Base-by-base conservation (phyloP, 2,113 vertebrate species). In the Reinhardtius hippoglossoides region DNA sequence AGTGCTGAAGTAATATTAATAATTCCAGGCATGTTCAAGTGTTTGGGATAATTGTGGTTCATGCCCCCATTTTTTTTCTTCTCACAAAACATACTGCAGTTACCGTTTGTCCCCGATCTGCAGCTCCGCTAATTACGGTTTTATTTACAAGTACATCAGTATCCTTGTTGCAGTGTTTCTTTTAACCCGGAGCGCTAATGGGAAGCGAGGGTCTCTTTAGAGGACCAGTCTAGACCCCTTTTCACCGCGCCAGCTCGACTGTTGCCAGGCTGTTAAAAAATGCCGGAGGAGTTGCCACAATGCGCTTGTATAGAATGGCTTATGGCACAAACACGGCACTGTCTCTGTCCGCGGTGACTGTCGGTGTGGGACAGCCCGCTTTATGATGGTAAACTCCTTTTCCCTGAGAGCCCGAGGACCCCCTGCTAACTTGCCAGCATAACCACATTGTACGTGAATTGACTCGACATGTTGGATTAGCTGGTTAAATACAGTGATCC, bases 351-450 rank as follows among this genome's bases (percentile, higher is more conserved):
- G 65, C 82, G 59, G 75, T 78, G 83, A 68, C 78, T 88, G 82
- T 88, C 72, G 81, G 84, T 82, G 86, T 48, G 74, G 73, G 86
- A 85, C 87, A 82, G 84, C 82, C 82, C 79, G 88, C 92, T 92
- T 94, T 94, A 90, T 93, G 87, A 94, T 93, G 92, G 87, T 91
- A 94, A 94, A 92, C 82, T 76, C 71, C 48, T 70, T 80, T 67
- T 31, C 27, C 72, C 85, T 86, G 76, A 89, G 91, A 88, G 89
- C 85, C 85, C 67, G 70, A 71, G 84, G 86, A 88, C 88, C 92
- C 82, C 90, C 87, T 76, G 71, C 85, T 82, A 50, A 74, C 85
- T 72, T 74, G 86, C 86, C 85, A 81, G 85, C 86, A 84, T 85
- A 81, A 86, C 88, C 66, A 27, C 84, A 85, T 86, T 91, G 88